These are phyloP conservation scores for Thereuonema tuberculata DNA, from an alignment of 1,140 invertebrate genomes.

Conservation along the genomic window DNA sequence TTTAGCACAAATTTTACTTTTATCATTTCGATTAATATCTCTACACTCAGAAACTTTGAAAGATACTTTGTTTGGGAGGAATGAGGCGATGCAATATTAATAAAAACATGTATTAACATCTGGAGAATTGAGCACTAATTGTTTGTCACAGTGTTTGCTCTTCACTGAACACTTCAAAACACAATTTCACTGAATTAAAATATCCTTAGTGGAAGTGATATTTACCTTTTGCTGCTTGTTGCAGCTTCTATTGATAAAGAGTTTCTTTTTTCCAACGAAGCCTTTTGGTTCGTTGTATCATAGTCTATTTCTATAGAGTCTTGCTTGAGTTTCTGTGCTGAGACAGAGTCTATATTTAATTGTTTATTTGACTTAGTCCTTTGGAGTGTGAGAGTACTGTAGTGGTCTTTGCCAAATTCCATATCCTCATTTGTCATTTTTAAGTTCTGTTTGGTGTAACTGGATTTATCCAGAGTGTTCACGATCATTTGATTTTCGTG, in stretches of 20 bases:
- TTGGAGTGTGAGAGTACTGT: conserved; percentile 6
- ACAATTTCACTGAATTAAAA: neutral
- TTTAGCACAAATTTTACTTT: too few species aligned
- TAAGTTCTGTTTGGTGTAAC: conserved; percentile 11
- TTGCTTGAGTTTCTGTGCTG: neutral
- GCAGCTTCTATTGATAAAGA: neutral
- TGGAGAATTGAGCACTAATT: neutral
- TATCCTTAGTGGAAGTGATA: too few species aligned
- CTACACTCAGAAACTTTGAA: neutral
- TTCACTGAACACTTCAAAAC: too few species aligned
- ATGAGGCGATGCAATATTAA: neutral
- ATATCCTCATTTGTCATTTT: conserved; percentile 9
- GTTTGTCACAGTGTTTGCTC: neutral
- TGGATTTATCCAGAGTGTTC: conserved; percentile 16
- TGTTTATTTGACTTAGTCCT: conserved; percentile 19
- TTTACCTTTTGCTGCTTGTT: neutral
- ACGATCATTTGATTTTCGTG: conserved; percentile 17
- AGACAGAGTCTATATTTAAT: conserved; percentile 15
- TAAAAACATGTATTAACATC: neutral
- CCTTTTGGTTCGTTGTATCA: too few species aligned
- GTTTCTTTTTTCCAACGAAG: neutral
- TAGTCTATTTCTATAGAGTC: neutral
- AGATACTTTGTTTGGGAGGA: neutral
- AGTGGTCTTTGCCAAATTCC: neutral
- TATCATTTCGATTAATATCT: too few species aligned